Evolutionary conservation across 2,113 vertebrate genomes (phyloP).

Genomic region (Paramormyrops kingsleyae): DNA sequence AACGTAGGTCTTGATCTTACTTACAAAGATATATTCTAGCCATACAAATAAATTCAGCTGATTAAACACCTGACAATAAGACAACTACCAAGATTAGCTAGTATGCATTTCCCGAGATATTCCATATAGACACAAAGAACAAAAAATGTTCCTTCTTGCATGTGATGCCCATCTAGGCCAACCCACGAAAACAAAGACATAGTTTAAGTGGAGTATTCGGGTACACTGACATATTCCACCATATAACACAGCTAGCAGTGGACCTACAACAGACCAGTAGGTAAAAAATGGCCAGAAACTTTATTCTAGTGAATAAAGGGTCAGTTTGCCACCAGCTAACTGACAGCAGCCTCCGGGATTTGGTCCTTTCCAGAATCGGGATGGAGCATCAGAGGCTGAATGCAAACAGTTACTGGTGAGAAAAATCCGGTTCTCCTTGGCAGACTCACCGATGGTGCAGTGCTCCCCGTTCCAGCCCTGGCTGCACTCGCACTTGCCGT

Average conservation of each 20-base stretch:
- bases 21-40: neutral
- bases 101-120: neutral
- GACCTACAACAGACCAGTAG: neutral
- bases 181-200: neutral
- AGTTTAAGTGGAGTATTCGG: neutral
- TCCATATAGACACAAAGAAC: neutral
- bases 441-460: conserved; percentile 85
- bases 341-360: neutral
- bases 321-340: neutral
- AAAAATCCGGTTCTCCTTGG: neutral
- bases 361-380: neutral
- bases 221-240: neutral
- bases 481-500: conserved; percentile 93
- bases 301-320: neutral
- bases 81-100: neutral
- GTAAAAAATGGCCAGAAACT: neutral
- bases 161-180: neutral
- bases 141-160: neutral
- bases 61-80: neutral
- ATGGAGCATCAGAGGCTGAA: neutral
- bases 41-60: neutral
- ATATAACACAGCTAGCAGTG: neutral
- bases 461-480: conserved; percentile 98
- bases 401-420: neutral
- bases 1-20: neutral